phyloP scores from a whole-genome alignment of 2,797 vertebrate species.

The Eulemur rubriventer region DNA sequence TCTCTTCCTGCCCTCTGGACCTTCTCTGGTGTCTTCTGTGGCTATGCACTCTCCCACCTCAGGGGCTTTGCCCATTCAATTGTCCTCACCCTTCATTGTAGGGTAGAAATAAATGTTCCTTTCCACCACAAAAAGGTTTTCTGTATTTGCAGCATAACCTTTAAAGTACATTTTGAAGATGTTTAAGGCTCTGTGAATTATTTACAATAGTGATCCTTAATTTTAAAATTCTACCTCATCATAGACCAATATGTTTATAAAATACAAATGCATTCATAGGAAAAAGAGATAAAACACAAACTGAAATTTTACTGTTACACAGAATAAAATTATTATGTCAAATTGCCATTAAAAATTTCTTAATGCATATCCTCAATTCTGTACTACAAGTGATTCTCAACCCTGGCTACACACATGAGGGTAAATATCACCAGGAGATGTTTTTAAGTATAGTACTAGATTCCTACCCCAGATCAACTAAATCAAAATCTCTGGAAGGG shows the following conservation, averaged over 20 bases:
- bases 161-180: neutral
- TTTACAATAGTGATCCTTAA: neutral
- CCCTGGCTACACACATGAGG: neutral
- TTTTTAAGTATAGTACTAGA: neutral
- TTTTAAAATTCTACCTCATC: neutral
- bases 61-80: neutral
- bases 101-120: neutral
- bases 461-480: neutral
- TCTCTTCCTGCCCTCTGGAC: neutral
- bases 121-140: neutral
- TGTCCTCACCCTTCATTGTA: neutral
- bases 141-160: neutral
- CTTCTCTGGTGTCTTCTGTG: neutral
- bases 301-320: neutral
- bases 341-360: neutral
- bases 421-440: neutral
- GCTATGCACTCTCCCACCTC: neutral
- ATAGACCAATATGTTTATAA: neutral
- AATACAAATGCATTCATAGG: neutral
- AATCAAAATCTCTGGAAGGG: neutral
- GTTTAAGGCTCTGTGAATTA: neutral
- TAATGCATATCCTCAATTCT: neutral
- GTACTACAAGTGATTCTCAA: neutral
- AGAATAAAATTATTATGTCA: neutral
- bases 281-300: neutral